Evolutionary conservation across 2,797 vertebrate species (phyloP).

Genomic region (Myoxocephalus aenaeus): DNA sequence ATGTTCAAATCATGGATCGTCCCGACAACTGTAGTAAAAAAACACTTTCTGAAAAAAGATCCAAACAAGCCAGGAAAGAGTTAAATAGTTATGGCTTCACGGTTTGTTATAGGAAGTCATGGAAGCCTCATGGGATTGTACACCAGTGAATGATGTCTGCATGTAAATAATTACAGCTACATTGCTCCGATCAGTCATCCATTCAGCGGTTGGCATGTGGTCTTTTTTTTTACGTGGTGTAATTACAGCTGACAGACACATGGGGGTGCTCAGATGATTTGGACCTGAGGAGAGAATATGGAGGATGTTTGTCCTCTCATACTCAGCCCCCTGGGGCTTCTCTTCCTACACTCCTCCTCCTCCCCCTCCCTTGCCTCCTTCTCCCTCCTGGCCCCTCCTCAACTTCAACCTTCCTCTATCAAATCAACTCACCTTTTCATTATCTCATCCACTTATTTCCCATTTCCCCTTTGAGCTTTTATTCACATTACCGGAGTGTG

Average conservation of each 20-base stretch:
- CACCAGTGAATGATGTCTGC: not conserved
- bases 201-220: not conserved
- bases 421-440: not conserved
- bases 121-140: not conserved
- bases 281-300: not conserved
- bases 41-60: not conserved
- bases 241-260: conserved; percentile 52
- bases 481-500: conserved; percentile 21
- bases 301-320: not conserved
- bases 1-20: not conserved
- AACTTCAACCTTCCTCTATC: conserved; percentile 4
- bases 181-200: not conserved
- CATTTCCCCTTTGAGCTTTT: not conserved
- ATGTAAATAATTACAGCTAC: not conserved
- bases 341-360: conserved; percentile 1
- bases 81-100: not conserved
- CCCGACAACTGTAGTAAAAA: not conserved
- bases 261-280: conserved; percentile 54
- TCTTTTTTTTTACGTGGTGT: conserved; percentile 4
- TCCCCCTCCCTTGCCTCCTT: not conserved
- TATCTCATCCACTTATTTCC: conserved; percentile 4
- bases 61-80: not conserved
- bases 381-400: not conserved
- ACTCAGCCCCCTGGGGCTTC: conserved; percentile 3
- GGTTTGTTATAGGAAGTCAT: not conserved